Percentiles rank a stretch among this genome's conserved stretches.
phyloP scores from a whole-genome alignment of 1,140 invertebrate species.

The Aphelenchoides besseyi region DNA sequence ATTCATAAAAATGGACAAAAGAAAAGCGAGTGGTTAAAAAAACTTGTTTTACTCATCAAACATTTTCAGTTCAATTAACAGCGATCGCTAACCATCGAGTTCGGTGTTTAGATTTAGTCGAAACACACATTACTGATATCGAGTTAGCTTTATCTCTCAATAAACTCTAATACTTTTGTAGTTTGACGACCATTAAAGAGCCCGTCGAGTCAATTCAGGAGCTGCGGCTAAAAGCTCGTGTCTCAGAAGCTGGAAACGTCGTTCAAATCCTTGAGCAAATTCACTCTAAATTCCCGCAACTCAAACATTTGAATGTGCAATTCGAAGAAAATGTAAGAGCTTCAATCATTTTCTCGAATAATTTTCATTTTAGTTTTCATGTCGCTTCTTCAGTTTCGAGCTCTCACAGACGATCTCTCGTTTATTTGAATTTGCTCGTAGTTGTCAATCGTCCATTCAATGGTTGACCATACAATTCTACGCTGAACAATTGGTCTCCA shows the following conservation, averaged over 20 bases:
- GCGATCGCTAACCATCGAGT: not conserved
- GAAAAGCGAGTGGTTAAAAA: not conserved
- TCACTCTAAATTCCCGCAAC: not conserved
- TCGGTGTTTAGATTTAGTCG: not conserved
- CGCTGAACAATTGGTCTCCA: not conserved
- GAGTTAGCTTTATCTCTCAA: not conserved
- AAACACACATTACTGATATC: not conserved
- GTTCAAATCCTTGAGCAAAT: not conserved
- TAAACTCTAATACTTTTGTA: not conserved
- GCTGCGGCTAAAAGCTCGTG: not conserved
- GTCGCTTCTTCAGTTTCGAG: not conserved
- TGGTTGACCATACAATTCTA: not conserved
- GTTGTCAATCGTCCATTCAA: not conserved
- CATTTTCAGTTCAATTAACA: not conserved
- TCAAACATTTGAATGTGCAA: not conserved
- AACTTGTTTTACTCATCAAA: not conserved
- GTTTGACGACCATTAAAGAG: not conserved
- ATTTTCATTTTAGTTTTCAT: not conserved
- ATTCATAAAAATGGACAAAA: not conserved
- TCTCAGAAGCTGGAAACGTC: not conserved
- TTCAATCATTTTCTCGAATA: not conserved
- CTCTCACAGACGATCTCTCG: not conserved
- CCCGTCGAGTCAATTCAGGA: not conserved
- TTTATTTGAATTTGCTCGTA: not conserved
- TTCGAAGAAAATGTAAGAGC: not conserved